phyloP scores from a whole-genome alignment of 2,797 vertebrate genomes.

The Tiaroga cobitis region DNA sequence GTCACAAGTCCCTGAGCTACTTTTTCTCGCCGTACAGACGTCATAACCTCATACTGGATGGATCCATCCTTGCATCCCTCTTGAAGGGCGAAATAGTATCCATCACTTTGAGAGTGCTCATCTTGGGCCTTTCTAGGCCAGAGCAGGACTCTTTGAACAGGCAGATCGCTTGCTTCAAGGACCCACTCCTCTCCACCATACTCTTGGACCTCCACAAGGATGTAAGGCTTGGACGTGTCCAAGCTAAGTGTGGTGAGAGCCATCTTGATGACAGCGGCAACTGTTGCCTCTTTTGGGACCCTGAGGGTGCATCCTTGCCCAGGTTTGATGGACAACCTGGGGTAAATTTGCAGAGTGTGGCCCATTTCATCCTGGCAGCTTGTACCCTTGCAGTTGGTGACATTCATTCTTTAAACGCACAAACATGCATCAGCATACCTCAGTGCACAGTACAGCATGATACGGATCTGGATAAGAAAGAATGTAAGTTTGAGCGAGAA shows the following conservation, averaged over 20 bases:
- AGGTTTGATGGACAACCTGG: slow-evolving; percentile 73
- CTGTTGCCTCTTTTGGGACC: slow-evolving; percentile 78
- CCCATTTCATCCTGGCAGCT: slow-evolving; percentile 68
- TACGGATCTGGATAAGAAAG: slow-evolving; percentile 43
- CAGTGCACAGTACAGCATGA: slow-evolving; percentile 52
- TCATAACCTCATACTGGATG: slow-evolving; percentile 75
- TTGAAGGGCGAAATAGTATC: slow-evolving; percentile 88
- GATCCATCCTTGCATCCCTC: slow-evolving; percentile 73
- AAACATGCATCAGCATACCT: slow-evolving; percentile 80
- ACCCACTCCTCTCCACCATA: slow-evolving; percentile 78
- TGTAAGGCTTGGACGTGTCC: slow-evolving; percentile 76
- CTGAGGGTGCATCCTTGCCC: slow-evolving; percentile 79
- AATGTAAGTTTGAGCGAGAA: background rate
- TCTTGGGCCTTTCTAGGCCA: slow-evolving; percentile 87
- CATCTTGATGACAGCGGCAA: slow-evolving; percentile 78
- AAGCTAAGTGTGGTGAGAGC: slow-evolving; percentile 78
- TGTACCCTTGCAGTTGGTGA: slow-evolving; percentile 72
- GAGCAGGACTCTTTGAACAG: slow-evolving; percentile 82
- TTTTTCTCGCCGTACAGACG: slow-evolving; percentile 55
- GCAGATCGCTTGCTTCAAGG: slow-evolving; percentile 79
- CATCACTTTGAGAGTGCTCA: slow-evolving; percentile 80
- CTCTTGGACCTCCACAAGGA: slow-evolving; percentile 88
- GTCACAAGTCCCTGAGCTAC: slow-evolving; percentile 63
- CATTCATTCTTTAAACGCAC: slow-evolving; percentile 84
- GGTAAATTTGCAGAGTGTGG: slow-evolving; percentile 86